Evolutionary conservation across 2,113 vertebrate genomes (phyloP).

Genomic region (Bungarus multicinctus): DNA sequence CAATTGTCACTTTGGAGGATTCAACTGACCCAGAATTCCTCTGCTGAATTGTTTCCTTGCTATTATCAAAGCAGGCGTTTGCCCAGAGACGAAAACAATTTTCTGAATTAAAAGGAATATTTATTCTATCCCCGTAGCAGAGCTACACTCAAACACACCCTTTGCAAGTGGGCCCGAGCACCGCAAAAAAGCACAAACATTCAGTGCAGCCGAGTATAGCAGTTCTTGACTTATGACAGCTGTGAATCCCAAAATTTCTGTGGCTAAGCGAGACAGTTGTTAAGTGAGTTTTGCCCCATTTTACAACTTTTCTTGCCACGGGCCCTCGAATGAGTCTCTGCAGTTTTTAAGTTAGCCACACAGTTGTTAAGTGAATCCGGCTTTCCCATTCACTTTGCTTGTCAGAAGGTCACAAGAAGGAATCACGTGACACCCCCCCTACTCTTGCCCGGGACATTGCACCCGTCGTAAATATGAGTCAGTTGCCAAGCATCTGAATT

Average conservation of each 20-base stretch:
- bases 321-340: neutral
- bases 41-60: neutral
- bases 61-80: neutral
- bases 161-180: neutral
- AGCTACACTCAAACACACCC: neutral
- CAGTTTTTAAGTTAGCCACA: neutral
- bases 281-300: neutral
- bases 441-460: neutral
- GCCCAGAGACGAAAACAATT: neutral
- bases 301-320: neutral
- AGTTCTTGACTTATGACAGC: neutral
- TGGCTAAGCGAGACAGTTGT: neutral
- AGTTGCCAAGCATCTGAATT: neutral
- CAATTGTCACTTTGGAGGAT: neutral
- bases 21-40: too few species aligned
- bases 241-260: accelerated
- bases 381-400: neutral
- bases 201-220: neutral
- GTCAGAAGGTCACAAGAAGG: too few species aligned
- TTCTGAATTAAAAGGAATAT: neutral
- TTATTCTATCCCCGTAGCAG: neutral
- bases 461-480: neutral
- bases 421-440: too few species aligned
- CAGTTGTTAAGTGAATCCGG: neutral
- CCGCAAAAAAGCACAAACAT: neutral